Evolutionary conservation across 2,888 invertebrate genomes (phyloP).

Genomic region (Crematogaster levior): DNA sequence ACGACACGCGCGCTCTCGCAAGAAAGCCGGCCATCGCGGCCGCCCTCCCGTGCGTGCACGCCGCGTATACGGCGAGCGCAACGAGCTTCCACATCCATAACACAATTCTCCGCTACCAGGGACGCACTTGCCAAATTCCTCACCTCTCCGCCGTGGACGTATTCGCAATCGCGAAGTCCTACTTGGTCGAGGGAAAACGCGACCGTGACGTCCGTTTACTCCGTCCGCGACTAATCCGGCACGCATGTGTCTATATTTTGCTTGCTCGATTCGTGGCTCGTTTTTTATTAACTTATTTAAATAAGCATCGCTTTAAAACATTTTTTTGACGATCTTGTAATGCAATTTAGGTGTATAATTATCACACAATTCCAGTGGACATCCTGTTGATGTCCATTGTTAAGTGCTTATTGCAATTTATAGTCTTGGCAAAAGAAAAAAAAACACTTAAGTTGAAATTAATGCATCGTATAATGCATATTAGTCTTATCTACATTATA

Average conservation of each 20-base stretch:
- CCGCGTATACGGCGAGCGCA: conserved; percentile 18
- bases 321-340: neutral
- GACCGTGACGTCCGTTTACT: neutral
- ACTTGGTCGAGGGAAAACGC: neutral
- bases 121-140: conserved; percentile 45
- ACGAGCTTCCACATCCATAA: conserved; percentile 47
- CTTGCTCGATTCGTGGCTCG: too few species aligned
- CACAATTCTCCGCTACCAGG: conserved; percentile 50
- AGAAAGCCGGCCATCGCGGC: conserved; percentile 69
- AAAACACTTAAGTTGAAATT: neutral
- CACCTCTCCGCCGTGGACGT: conserved; percentile 12
- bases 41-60: conserved; percentile 37
- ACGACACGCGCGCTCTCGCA: conserved; percentile 60
- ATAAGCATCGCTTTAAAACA: neutral
- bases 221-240: too few species aligned
- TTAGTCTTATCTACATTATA: neutral
- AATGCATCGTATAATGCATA: neutral
- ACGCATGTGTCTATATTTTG: too few species aligned
- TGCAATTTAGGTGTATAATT: neutral
- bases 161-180: neutral
- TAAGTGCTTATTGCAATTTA: neutral
- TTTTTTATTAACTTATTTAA: too few species aligned
- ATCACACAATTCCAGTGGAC: neutral
- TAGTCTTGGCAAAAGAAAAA: neutral
- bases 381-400: neutral